Evolutionary conservation across 2,113 vertebrate genomes (phyloP).

Genomic region (Phrynosoma platyrhinos): DNA sequence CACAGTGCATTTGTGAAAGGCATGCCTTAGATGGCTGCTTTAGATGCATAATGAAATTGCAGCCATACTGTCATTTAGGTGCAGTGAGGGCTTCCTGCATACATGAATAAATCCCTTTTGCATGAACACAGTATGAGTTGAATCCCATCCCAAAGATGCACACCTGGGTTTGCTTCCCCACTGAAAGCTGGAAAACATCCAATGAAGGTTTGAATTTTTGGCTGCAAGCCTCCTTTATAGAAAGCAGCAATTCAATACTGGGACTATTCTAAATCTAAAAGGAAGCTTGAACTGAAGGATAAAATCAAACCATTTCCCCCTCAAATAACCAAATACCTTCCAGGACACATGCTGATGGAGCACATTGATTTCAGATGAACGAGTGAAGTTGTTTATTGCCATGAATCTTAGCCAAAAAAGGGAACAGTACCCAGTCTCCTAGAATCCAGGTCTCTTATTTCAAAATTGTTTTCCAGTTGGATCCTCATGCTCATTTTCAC

Average conservation of each 20-base stretch:
- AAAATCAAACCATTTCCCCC: not conserved
- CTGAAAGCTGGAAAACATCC: fast-evolving
- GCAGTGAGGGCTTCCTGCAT: not conserved
- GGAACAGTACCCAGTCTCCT: not conserved
- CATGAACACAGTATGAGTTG: not conserved
- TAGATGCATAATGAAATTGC: not conserved
- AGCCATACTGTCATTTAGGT: no score
- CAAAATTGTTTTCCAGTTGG: constrained; percentile 10
- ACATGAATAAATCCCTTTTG: not conserved
- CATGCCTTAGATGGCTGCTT: not conserved
- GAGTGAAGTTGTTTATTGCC: not conserved
- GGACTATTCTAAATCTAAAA: not conserved
- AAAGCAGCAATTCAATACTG: fast-evolving
- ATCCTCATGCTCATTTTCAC: not conserved
- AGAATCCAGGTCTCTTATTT: not conserved
- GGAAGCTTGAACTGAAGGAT: not conserved
- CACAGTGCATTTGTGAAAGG: not conserved
- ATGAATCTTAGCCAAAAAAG: fast-evolving
- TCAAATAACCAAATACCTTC: not conserved
- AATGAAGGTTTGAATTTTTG: fast-evolving
- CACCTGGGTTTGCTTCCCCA: fast-evolving
- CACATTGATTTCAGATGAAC: not conserved
- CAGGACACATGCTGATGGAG: not conserved
- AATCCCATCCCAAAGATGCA: not conserved
- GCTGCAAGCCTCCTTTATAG: not conserved